Percentiles rank a stretch among this genome's conserved stretches.
Evolutionary conservation across 1,140 invertebrate species (phyloP).

Genomic region (Sinonovacula constricta): DNA sequence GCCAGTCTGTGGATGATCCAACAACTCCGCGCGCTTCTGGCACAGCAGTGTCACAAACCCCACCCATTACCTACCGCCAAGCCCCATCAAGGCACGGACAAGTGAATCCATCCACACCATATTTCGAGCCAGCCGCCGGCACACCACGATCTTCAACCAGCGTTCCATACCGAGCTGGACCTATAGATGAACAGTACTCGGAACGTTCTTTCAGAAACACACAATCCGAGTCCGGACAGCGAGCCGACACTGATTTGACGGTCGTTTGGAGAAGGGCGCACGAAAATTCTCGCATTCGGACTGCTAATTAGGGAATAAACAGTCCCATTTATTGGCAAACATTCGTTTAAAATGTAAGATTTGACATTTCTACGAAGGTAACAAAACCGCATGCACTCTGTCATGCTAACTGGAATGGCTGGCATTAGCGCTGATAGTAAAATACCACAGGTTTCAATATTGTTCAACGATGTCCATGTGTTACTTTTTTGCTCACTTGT

Average conservation of each 20-base stretch:
- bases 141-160: neutral
- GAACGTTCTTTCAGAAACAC: neutral
- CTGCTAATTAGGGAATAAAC: no score
- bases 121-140: conserved; percentile 16
- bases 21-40: neutral
- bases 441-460: no score
- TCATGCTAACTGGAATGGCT: no score
- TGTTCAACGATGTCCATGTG: no score
- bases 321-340: no score
- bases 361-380: no score
- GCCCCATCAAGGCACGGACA: neutral
- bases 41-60: conserved; percentile 3
- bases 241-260: conserved; percentile 2
- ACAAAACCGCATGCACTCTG: no score
- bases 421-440: no score
- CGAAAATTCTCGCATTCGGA: neutral
- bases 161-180: neutral
- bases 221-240: neutral
- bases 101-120: conserved; percentile 15
- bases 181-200: neutral
- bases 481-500: no score
- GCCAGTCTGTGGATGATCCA: no score
- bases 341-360: no score
- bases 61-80: conserved; percentile 8
- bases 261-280: conserved; percentile 23